These are phyloP conservation scores for Muscicapa striata DNA, from an alignment of 2,797 vertebrate genomes.

Conservation along the genomic window DNA sequence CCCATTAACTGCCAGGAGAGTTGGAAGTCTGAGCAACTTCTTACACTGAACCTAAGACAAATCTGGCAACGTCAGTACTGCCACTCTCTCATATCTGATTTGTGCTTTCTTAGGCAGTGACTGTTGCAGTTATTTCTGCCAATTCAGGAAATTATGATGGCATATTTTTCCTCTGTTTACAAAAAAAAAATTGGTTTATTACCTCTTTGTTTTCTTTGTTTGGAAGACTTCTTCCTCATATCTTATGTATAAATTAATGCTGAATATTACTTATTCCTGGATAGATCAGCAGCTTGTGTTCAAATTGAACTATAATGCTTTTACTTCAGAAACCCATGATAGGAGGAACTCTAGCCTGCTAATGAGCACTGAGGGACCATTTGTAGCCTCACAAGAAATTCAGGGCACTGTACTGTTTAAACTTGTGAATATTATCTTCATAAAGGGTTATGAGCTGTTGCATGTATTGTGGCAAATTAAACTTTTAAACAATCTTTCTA, in stretches of 20 bases:
- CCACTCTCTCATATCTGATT: background rate
- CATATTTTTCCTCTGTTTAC: background rate
- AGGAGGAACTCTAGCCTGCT: background rate
- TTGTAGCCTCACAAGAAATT: constrained; percentile 10
- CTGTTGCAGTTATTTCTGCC: background rate
- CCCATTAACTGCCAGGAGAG: background rate
- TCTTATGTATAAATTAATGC: background rate
- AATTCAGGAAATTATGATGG: background rate
- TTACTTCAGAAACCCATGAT: background rate
- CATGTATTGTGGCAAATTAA: background rate
- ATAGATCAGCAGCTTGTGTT: background rate
- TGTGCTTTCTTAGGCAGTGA: background rate
- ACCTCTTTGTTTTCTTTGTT: background rate
- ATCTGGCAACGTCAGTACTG: background rate
- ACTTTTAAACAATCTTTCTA: background rate
- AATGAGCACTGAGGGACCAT: background rate
- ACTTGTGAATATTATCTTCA: background rate
- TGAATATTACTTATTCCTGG: background rate
- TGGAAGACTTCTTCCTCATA: background rate
- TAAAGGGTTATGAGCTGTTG: constrained; percentile 24
- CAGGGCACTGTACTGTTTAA: background rate
- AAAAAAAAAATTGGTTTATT: background rate
- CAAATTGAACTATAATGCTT: background rate
- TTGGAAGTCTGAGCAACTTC: background rate
- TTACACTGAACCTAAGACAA: background rate